Evolutionary conservation across 2,888 invertebrate genomes (phyloP).

Genomic region (Cataglyphis albicans): DNA sequence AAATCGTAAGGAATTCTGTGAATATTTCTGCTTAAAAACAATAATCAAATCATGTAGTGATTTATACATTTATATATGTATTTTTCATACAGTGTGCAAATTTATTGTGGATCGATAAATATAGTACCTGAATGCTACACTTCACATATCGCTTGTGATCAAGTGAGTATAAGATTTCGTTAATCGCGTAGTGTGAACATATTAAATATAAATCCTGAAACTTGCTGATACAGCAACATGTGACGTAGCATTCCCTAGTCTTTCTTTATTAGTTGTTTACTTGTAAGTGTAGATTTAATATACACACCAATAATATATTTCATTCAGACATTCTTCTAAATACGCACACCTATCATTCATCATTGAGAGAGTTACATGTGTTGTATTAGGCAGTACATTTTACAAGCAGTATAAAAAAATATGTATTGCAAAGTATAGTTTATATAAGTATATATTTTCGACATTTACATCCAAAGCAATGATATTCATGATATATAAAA

Average conservation of each 20-base stretch:
- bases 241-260: constrained; percentile 38
- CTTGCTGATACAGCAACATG: constrained; percentile 39
- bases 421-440: constrained; percentile 23
- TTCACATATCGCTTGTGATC: constrained; percentile 43
- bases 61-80: constrained; percentile 79
- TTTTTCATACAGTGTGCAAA: constrained; percentile 79
- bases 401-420: constrained; percentile 10
- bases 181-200: not conserved
- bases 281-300: constrained; percentile 15
- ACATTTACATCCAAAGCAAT: constrained; percentile 20
- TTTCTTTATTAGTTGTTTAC: constrained; percentile 30
- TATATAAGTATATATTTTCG: constrained; percentile 30
- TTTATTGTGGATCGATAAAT: constrained; percentile 64
- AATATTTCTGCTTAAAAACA: constrained; percentile 70
- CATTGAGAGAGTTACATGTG: not conserved
- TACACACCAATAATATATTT: not conserved
- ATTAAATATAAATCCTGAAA: not conserved
- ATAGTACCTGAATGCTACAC: constrained; percentile 54
- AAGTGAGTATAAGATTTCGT: constrained; percentile 37
- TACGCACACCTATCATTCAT: not conserved
- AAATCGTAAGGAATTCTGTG: constrained; percentile 61
- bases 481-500: constrained; percentile 19
- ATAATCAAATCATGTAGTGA: constrained; percentile 64
- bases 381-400: constrained; percentile 20
- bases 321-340: constrained; percentile 6